A percentile compares a stretch with the other conserved stretches of the same genome.
phyloP scores from a whole-genome alignment of 2,888 invertebrate genomes.

The Polydesmus complanatus region DNA sequence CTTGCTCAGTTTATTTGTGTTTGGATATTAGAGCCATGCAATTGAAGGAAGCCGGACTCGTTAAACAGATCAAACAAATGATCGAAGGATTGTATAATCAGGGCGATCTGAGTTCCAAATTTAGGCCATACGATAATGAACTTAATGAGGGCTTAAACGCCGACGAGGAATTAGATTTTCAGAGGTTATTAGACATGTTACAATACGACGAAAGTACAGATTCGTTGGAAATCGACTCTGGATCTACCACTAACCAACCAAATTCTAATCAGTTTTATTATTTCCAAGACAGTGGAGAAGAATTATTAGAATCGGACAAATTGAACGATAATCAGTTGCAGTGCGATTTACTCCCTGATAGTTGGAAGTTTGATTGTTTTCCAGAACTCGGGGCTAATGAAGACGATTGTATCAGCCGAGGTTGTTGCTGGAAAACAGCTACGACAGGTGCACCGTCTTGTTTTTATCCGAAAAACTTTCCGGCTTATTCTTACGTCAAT shows the following conservation, averaged over 20 bases:
- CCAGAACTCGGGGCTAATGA: slow-evolving; percentile 44
- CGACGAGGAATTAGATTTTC: neutral
- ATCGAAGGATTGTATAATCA: neutral
- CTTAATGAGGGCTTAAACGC: neutral
- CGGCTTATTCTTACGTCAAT: slow-evolving; percentile 48
- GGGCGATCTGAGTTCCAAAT: neutral
- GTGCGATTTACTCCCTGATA: slow-evolving; percentile 17
- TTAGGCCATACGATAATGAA: too few species aligned
- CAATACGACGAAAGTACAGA: neutral
- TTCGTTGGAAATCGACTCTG: too few species aligned
- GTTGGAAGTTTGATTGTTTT: slow-evolving; percentile 52
- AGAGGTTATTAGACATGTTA: neutral
- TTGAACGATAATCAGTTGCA: neutral
- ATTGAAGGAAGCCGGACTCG: neutral
- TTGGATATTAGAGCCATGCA: slow-evolving; percentile 5
- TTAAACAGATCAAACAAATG: neutral
- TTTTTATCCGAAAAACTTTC: slow-evolving; percentile 53
- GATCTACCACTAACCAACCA: neutral
- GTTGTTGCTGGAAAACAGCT: slow-evolving; percentile 50
- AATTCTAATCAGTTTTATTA: neutral
- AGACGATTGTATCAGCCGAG: slow-evolving; percentile 45
- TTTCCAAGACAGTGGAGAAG: neutral
- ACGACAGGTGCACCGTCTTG: slow-evolving; percentile 48
- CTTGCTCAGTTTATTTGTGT: slow-evolving; percentile 5
- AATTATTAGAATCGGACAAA: neutral